Conservation (phyloP, 2,113 vertebrate species). For the Microtus pennsylvanicus region DNA sequence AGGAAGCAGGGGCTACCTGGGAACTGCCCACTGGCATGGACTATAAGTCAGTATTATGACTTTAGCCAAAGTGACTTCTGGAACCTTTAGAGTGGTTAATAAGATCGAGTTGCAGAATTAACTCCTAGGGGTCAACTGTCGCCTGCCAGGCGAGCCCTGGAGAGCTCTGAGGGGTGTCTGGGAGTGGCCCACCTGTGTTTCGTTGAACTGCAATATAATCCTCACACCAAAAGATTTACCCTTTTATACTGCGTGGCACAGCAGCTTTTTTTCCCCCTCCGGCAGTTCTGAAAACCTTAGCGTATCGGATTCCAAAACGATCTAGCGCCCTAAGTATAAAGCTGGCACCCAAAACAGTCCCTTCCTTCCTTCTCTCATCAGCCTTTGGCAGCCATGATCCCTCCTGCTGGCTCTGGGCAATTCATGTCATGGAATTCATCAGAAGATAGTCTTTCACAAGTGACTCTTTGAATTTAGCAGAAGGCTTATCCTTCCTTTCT, state of each 20-base stretch:
- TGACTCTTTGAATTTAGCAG: background rate
- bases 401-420: background rate
- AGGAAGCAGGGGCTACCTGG: background rate
- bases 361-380: background rate
- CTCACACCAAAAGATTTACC: background rate
- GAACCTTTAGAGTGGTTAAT: background rate
- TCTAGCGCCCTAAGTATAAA: background rate
- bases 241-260: background rate
- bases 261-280: background rate
- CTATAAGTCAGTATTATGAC: background rate
- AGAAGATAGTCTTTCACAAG: background rate
- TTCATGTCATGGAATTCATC: background rate
- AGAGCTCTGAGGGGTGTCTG: background rate
- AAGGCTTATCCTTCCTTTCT: background rate
- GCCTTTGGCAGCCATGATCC: background rate
- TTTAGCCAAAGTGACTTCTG: background rate
- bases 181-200: background rate
- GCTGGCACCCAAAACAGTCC: background rate
- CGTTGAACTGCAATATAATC: background rate
- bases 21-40: background rate
- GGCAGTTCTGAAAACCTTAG: too few relatives aligned
- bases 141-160: rapidly evolving
- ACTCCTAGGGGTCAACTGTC: rapidly evolving
- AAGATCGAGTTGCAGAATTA: background rate
- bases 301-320: background rate